Evolutionary conservation across 2,888 invertebrate species (phyloP).

Genomic region (Notodonta ziczac): DNA sequence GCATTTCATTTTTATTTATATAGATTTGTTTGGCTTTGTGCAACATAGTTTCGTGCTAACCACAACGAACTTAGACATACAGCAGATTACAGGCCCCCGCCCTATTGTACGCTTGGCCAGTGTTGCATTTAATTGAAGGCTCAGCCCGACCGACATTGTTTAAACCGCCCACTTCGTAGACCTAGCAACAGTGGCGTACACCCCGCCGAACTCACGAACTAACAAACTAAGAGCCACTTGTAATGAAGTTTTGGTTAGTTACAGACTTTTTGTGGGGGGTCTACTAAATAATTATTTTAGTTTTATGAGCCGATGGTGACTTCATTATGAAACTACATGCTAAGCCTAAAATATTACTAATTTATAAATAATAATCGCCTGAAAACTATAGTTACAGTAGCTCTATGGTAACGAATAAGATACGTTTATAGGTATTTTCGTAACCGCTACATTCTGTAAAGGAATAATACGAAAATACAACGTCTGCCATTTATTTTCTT

Average conservation of each 20-base stretch:
- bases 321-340: too few species aligned
- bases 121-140: conserved; percentile 48
- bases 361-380: too few species aligned
- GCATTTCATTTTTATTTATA: neutral
- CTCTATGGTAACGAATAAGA: too few species aligned
- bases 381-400: too few species aligned
- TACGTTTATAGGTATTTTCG: too few species aligned
- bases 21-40: neutral
- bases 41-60: neutral
- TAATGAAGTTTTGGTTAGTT: neutral
- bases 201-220: neutral
- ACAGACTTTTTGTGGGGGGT: neutral
- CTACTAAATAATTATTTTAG: neutral
- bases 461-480: too few species aligned
- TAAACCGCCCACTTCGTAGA: conserved; percentile 21
- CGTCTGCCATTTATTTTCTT: too few species aligned
- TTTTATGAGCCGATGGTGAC: neutral
- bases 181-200: neutral
- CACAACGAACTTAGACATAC: conserved; percentile 12
- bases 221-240: conserved; percentile 3
- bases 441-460: too few species aligned
- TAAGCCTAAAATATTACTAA: too few species aligned
- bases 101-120: conserved; percentile 24
- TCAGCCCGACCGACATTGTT: conserved; percentile 39
- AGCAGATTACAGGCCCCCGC: conserved; percentile 14